Conservation (phyloP, 2,113 vertebrate species). For the Thermophis baileyi region DNA sequence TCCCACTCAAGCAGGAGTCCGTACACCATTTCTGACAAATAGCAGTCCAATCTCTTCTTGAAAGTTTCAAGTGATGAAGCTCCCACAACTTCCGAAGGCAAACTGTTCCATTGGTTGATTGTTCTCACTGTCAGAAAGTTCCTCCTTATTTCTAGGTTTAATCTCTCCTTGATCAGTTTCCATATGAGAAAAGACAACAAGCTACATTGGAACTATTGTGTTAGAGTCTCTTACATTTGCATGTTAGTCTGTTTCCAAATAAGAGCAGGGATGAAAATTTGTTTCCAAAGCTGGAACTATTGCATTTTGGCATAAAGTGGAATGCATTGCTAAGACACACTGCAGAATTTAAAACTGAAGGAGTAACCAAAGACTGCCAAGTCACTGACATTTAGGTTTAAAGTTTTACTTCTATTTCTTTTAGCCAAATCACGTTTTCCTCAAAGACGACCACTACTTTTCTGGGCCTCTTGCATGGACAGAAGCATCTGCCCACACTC, state of each 20-base stretch:
- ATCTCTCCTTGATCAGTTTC: too few species aligned
- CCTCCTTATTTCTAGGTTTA: too few species aligned
- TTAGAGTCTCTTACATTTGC: neutral
- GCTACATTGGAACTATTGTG: neutral
- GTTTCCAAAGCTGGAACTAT: neutral
- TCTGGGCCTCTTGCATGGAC: slow-evolving; percentile 7
- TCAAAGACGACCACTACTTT: neutral
- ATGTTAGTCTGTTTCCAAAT: neutral
- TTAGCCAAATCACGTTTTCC: slow-evolving; percentile 1
- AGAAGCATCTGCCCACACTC: neutral
- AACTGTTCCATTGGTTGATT: too few species aligned
- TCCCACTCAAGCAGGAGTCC: too few species aligned
- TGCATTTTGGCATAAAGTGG: neutral
- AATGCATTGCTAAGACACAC: neutral
- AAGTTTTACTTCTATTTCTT: neutral
- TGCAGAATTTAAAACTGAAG: neutral
- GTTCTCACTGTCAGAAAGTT: too few species aligned
- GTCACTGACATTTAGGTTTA: neutral
- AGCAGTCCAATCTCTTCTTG: too few species aligned
- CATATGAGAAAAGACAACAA: neutral
- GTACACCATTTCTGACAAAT: too few species aligned
- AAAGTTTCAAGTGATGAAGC: too few species aligned
- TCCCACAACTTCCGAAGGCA: too few species aligned
- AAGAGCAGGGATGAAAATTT: neutral
- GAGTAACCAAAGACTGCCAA: neutral